These are phyloP conservation scores for Masnerella sp. DNA, from an alignment of 2,888 invertebrate species.

Conservation along the genomic window DNA sequence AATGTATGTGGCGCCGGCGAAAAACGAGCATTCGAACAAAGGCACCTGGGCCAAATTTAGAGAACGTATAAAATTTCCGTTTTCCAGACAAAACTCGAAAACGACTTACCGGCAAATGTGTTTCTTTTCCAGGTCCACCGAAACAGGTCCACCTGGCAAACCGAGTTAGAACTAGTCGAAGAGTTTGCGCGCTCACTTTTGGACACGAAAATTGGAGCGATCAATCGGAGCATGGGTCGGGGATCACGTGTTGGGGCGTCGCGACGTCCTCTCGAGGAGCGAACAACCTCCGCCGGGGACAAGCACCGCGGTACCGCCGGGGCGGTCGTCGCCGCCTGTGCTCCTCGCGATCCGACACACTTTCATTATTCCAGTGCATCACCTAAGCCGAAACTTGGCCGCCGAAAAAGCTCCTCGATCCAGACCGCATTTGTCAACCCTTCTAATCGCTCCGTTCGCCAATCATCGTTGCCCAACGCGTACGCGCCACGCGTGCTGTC, in stretches of 20 bases:
- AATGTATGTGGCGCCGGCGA: not conserved
- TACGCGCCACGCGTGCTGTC: no score
- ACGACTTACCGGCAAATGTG: no score
- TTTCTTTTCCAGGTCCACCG: no score
- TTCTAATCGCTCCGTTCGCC: no score
- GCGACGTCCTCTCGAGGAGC: slow-evolving; percentile 42
- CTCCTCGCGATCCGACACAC: slow-evolving; percentile 64
- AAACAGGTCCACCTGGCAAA: no score
- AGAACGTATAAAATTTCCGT: no score
- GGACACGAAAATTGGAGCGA: slow-evolving; percentile 1
- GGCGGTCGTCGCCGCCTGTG: slow-evolving; percentile 62
- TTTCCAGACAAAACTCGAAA: no score
- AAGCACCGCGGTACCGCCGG: slow-evolving; percentile 52
- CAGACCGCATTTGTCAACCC: slow-evolving; percentile 4
- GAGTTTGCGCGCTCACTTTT: slow-evolving; percentile 1
- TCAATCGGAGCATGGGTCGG: not conserved
- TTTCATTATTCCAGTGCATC: slow-evolving; percentile 73
- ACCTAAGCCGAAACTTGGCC: slow-evolving; percentile 63
- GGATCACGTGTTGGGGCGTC: slow-evolving; percentile 33
- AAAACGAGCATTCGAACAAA: not conserved
- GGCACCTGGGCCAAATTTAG: no score
- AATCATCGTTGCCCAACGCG: no score
- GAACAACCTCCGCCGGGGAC: slow-evolving; percentile 43
- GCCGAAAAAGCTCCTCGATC: slow-evolving; percentile 44
- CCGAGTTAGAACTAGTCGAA: no score